phyloP scores from a whole-genome alignment of 2,797 vertebrate genomes.

The Phyllotis vaccarum region DNA sequence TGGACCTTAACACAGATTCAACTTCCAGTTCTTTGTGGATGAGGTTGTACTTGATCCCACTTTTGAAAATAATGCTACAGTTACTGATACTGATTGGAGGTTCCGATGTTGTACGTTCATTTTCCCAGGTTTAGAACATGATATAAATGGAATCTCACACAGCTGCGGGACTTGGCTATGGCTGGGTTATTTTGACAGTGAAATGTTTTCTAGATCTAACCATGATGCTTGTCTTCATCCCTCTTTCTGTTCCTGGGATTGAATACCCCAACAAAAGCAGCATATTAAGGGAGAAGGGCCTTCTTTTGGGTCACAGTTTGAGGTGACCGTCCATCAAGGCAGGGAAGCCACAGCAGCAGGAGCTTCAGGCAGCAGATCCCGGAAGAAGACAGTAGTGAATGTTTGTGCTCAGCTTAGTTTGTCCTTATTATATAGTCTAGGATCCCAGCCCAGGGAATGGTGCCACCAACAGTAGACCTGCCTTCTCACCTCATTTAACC shows the following conservation, averaged over 20 bases:
- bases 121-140: neutral
- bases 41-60: neutral
- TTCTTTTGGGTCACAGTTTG: neutral
- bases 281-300: neutral
- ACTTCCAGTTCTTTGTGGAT: neutral
- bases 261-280: neutral
- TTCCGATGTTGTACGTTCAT: neutral
- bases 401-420: neutral
- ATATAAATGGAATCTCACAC: neutral
- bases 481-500: neutral
- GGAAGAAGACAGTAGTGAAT: neutral
- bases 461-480: too few relatives aligned
- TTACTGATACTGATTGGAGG: neutral
- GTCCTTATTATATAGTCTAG: neutral
- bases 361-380: neutral
- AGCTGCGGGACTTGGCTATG: neutral
- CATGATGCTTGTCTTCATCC: neutral
- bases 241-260: neutral
- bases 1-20: neutral
- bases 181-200: slow-evolving; percentile 21
- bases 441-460: neutral
- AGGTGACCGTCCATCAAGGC: neutral
- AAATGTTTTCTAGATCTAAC: neutral
- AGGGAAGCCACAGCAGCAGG: neutral
- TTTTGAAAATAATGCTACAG: neutral